A percentile compares a stretch with the other conserved stretches of the same genome.
phyloP scores from a whole-genome alignment of 2,888 invertebrate species.

The Scaptomyza parva region DNA sequence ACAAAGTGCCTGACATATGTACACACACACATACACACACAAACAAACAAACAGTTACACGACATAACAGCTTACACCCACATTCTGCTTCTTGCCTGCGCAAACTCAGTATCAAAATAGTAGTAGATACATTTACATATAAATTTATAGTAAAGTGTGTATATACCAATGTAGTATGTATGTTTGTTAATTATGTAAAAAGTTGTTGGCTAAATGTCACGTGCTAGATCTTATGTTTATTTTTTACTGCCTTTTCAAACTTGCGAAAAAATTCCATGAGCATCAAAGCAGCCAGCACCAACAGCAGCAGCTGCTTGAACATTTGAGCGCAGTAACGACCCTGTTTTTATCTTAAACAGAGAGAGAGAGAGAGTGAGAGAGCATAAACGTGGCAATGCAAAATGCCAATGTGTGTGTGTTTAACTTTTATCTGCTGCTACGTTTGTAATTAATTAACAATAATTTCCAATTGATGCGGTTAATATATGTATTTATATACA shows the following conservation, averaged over 20 bases:
- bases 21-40: conserved; percentile 22
- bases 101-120: conserved; percentile 62
- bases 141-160: conserved; percentile 48
- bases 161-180: conserved; percentile 14
- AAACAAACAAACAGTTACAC: no score
- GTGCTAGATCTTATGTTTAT: conserved; percentile 41
- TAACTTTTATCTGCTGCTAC: conserved; percentile 23
- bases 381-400: conserved; percentile 41
- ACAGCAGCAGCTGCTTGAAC: conserved; percentile 28
- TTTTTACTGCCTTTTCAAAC: conserved; percentile 17
- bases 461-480: conserved; percentile 38
- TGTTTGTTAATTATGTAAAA: conserved; percentile 54
- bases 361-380: conserved; percentile 12
- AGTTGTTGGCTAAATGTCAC: conserved; percentile 38
- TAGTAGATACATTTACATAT: conserved; percentile 58
- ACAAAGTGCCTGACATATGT: conserved; percentile 9
- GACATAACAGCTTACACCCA: conserved; percentile 28
- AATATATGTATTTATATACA: conserved; percentile 6
- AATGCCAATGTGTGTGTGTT: conserved; percentile 3
- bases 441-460: conserved; percentile 39
- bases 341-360: conserved; percentile 25
- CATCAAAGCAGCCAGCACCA: neutral
- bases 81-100: conserved; percentile 45
- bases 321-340: conserved; percentile 33
- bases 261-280: conserved; percentile 21